Base-by-base conservation (phyloP, 37 sponge, comb jelly and placozoan species). In the Cliona cf. orientalis region DNA sequence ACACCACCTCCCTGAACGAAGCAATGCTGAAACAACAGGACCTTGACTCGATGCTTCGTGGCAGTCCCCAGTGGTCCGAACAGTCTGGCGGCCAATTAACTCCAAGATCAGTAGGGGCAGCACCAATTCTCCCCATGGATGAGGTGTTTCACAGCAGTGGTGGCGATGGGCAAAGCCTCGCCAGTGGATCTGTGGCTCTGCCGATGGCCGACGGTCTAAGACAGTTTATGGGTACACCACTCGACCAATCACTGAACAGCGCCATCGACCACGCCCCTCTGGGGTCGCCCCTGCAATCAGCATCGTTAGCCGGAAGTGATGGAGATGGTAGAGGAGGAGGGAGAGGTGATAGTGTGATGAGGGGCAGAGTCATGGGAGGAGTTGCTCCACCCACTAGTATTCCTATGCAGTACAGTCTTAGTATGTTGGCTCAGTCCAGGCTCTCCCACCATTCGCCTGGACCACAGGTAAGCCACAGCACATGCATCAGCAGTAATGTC, bases 401-500 rank as follows among this genome's bases (percentile, higher is more conserved):
- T n/a, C n/a, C n/a, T n/a, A n/a, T n/a, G n/a, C 78, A 60, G 21
- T 22, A 59, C n/a, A 60, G 32, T n/a, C 44, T 74, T 7, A 32
- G 31, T 34, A 46, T 58, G 60, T 33, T 69, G 36, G 59, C 32
- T 2, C 42, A 69, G 56, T 69, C 80, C 19, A 38, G 58, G 11
- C 46, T 78, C 35, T 78, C 78, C 42, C 78, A 78, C 42, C 34
- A 68, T 36, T 79, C 80, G 37, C 1, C 72, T 31, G 26, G 37
- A 68, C 60, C 60, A 29, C 66, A 63, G 28, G 62, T 81, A 36
- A 26, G 14, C 5, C 66, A 46, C n/a, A n/a, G 4, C 74, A n/a
- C n/a, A n/a, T n/a, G n/a, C 66, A 41, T 79, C 79, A 1, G 19
- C 67, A 5, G 17, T 12, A 32, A 32, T 33, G 31, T 17, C 4